phyloP scores from a whole-genome alignment of 2,797 vertebrate species.

The Acridotheres tristis region DNA sequence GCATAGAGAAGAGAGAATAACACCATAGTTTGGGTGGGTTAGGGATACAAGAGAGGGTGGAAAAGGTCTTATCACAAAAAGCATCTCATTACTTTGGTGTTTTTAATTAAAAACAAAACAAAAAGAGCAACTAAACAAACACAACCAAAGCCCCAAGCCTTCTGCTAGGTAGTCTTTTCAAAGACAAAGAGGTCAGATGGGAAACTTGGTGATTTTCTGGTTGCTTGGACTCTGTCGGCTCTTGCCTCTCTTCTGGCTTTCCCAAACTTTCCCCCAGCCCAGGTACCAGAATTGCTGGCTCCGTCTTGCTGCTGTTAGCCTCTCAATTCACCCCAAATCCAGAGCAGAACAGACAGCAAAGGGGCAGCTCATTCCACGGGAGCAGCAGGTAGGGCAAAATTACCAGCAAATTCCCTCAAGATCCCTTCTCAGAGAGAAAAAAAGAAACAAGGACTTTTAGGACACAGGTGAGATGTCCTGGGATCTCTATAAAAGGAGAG shows the following conservation, averaged over 20 bases:
- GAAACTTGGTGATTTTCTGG: not conserved
- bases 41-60: not conserved
- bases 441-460: not conserved
- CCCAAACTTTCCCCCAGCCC: not conserved
- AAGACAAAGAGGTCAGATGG: not conserved
- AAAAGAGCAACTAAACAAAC: not conserved
- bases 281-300: not conserved
- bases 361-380: fast-evolving
- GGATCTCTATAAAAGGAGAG: not conserved
- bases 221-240: not conserved
- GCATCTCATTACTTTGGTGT: not conserved
- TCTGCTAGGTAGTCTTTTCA: not conserved
- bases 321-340: fast-evolving
- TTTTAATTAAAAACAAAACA: not conserved
- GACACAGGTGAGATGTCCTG: not conserved
- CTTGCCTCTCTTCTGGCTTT: not conserved
- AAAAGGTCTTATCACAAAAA: not conserved
- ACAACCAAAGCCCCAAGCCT: not conserved
- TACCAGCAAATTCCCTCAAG: not conserved
- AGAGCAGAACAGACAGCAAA: not conserved
- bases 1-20: not conserved
- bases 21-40: not conserved
- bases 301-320: not conserved
- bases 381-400: not conserved
- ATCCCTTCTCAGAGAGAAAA: not conserved